Base-by-base conservation (phyloP, 1,140 invertebrate genomes). In the Monomorium pharaonis region DNA sequence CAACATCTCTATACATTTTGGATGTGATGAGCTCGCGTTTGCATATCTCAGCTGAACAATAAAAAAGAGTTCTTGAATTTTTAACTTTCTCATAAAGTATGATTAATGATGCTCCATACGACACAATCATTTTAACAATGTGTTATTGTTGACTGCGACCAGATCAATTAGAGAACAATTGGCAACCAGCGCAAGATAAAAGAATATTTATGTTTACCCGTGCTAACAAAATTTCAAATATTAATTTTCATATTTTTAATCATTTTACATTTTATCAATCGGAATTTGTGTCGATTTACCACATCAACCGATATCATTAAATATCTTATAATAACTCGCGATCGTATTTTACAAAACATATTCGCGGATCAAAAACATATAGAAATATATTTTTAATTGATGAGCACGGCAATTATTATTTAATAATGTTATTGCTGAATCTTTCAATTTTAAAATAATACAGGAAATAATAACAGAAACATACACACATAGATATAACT, bases 31-130 rank as follows among this genome's bases (percentile, higher is more conserved):
- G 24, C 37, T 54, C 7, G n/a, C n/a, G 18, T 74, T 74, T 83
- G 54, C 78, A 83, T 74, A 74, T 74, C 44, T 74, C 37, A 33
- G 24, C 27, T 18, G 4, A 58, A 60, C 49, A 65, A 27, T 7
- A 16, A 3, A 37, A 72, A 74, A 67, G 58, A 42, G 9, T 54
- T 72, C 27, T 58, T 74, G 14, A 47, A 60, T 83, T 74, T 83
- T 83, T 83, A 83, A 83, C 42, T 74, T 2, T 30, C 33, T 83
- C 62, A 67, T 16, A 58, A 83, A 83, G 27, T 83, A 74, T 74
- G 51, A 74, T 83, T 74, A 83, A 58, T 83, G 74, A 83, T 33
- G 27, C 14, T 56, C n/a, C 24, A 24, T 9, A 30, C 21, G 24
- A 14, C 37, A 44, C 24, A 70, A 81, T 42, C 27, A 58, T 33